Evolutionary conservation across 2,888 invertebrate species (phyloP).

Genomic region (Pterostichus niger): DNA sequence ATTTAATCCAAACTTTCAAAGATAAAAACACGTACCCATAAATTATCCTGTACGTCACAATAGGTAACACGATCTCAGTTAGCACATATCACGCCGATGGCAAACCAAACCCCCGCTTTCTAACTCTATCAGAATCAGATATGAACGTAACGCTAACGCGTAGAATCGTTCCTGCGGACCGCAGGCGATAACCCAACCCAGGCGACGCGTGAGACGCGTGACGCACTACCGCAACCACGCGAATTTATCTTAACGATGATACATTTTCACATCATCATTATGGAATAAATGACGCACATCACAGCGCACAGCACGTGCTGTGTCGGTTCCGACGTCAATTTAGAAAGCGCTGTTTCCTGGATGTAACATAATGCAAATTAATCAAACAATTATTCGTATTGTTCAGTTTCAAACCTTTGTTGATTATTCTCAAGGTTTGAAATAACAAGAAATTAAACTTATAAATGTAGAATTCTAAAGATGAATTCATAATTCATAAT

Average conservation of each 20-base stretch:
- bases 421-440: no score
- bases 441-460: no score
- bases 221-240: neutral
- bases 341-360: neutral
- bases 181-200: constrained; percentile 3
- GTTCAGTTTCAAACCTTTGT: no score
- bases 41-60: neutral
- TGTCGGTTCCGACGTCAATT: neutral
- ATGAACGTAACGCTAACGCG: constrained; percentile 13
- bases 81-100: no score
- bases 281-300: constrained; percentile 10
- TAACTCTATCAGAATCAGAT: constrained; percentile 24
- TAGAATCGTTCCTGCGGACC: neutral
- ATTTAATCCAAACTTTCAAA: no score
- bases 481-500: no score
- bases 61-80: neutral
- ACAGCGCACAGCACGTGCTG: neutral
- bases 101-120: neutral
- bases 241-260: constrained; percentile 33
- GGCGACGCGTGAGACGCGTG: neutral
- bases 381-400: no score
- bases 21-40: neutral
- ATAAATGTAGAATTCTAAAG: no score
- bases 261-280: constrained; percentile 21
- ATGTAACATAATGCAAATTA: no score